Conservation (phyloP, 2,113 vertebrate species). For the Pao palembangensis region DNA sequence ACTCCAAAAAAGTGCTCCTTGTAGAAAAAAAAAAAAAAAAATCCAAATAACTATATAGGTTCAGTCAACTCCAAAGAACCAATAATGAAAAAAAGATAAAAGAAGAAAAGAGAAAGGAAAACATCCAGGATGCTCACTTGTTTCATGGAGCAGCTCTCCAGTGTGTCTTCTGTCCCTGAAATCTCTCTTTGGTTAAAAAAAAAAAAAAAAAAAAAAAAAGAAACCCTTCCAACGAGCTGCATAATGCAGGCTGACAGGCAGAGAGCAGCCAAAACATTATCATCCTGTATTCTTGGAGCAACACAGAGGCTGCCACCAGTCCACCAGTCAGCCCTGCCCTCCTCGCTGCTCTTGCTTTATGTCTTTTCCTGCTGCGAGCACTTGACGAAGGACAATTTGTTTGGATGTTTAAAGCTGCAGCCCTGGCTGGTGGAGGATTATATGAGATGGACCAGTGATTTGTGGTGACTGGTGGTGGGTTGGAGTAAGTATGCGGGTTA, state of each 20-base stretch:
- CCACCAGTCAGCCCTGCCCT: slow-evolving; percentile 23
- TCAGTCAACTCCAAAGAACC: slow-evolving; percentile 13
- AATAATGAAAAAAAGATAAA: neutral
- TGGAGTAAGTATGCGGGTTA: slow-evolving; percentile 36
- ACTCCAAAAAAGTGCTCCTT: too few species aligned
- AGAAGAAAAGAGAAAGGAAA: neutral
- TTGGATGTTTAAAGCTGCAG: slow-evolving; percentile 63
- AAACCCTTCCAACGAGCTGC: slow-evolving; percentile 24
- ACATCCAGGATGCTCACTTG: slow-evolving; percentile 3
- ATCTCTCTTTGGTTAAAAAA: slow-evolving; percentile 20
- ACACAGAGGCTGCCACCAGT: slow-evolving; percentile 26
- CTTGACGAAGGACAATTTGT: slow-evolving; percentile 70
- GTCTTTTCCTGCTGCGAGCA: slow-evolving; percentile 53
- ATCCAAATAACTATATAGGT: neutral
- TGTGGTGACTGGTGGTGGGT: slow-evolving; percentile 56
- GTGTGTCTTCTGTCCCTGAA: slow-evolving; percentile 37
- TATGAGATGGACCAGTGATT: slow-evolving; percentile 67
- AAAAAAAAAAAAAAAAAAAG: neutral
- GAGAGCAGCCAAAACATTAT: slow-evolving; percentile 34
- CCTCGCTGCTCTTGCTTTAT: slow-evolving; percentile 54
- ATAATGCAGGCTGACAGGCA: slow-evolving; percentile 33
- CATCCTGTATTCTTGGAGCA: slow-evolving; percentile 26
- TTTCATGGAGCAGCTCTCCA: slow-evolving; percentile 30
- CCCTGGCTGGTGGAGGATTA: slow-evolving; percentile 63
- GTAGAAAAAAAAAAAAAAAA: neutral